Evolutionary conservation across 2,888 invertebrate genomes (phyloP), one percentile per base, ranked within the genome.

Genomic region (Ceratothoa steindachneri): DNA sequence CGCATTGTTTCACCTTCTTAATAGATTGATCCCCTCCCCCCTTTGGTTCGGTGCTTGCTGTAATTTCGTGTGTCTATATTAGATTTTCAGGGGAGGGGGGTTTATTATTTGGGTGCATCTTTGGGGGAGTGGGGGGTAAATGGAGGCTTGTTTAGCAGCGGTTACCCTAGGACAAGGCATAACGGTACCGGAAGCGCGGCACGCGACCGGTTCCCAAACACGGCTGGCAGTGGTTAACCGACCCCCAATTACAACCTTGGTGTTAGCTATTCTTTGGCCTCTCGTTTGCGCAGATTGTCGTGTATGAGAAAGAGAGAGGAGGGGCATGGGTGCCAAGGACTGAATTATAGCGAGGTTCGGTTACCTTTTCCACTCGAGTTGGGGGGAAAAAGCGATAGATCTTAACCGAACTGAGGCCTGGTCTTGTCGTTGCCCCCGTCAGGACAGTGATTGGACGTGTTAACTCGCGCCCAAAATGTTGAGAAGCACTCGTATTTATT

Each of bases 121-220:
- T n/a, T n/a, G n/a, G n/a, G n/a, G n/a, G n/a, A n/a, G n/a, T n/a
- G n/a, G n/a, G n/a, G n/a, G n/a, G n/a, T n/a, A n/a, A n/a, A n/a
- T n/a, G n/a, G n/a, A n/a, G n/a, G n/a, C n/a, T n/a, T n/a, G n/a
- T n/a, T n/a, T n/a, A n/a, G n/a, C n/a, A n/a, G n/a, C n/a, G n/a
- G n/a, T n/a, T n/a, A n/a, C n/a, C n/a, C n/a, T n/a, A n/a, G n/a
- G n/a, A 41, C 41, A 41, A 9, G 7, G 7, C 5, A 9, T 41
- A 15, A 41, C 15, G 15, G 5, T 41, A 41, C 60, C 60, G 60
- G 60, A 60, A 60, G 24, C 27, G 19, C n/a, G 22, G 60, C 60
- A 60, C 60, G 60, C 60, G 60, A 60, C 60, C 60, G 22, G 60
- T 60, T 60, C 12, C 22, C 60, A 60, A 60, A 60, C 60, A 60